phyloP scores from a whole-genome alignment of 1,140 invertebrate genomes.

The Drosophila paulistorum region DNA sequence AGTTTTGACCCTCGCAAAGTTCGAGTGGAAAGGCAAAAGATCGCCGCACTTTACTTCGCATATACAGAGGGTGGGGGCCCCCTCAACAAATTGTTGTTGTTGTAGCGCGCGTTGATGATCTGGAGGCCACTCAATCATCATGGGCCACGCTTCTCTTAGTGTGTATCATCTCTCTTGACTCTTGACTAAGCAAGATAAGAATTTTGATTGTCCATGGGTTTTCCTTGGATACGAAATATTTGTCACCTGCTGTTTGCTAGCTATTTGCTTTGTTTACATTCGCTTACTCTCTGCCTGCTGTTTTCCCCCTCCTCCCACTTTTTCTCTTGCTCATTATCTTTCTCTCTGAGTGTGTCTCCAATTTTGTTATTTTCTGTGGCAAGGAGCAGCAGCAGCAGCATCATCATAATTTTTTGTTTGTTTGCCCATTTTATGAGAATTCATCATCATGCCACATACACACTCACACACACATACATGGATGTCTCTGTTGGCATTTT shows the following conservation, averaged over 20 bases:
- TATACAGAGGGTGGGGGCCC: constrained; percentile 15
- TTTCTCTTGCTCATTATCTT: background rate
- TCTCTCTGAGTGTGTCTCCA: constrained; percentile 20
- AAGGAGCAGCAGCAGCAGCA: background rate
- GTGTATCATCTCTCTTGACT: constrained; percentile 25
- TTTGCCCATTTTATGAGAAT: constrained; percentile 38
- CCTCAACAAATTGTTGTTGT: constrained; percentile 26
- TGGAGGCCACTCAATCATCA: constrained; percentile 53
- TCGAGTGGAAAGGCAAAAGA: constrained; percentile 66
- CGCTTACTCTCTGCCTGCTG: background rate
- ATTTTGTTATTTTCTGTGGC: constrained; percentile 14
- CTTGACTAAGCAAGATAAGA: constrained; percentile 58
- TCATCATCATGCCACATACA: constrained; percentile 44
- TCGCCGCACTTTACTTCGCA: constrained; percentile 66
- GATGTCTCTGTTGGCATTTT: constrained; percentile 57
- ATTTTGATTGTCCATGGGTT: constrained; percentile 46
- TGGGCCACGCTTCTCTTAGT: constrained; percentile 52
- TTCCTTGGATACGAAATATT: constrained; percentile 60
- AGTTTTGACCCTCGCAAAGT: constrained; percentile 79
- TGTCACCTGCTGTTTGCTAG: constrained; percentile 20
- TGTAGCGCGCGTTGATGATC: constrained; percentile 15
- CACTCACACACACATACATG: constrained; percentile 35
- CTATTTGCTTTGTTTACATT: constrained; percentile 27
- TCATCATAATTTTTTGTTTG: constrained; percentile 2
- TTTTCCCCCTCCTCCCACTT: background rate